Evolutionary conservation across 2,113 vertebrate species (phyloP).

Genomic region (Enhydra lutris): DNA sequence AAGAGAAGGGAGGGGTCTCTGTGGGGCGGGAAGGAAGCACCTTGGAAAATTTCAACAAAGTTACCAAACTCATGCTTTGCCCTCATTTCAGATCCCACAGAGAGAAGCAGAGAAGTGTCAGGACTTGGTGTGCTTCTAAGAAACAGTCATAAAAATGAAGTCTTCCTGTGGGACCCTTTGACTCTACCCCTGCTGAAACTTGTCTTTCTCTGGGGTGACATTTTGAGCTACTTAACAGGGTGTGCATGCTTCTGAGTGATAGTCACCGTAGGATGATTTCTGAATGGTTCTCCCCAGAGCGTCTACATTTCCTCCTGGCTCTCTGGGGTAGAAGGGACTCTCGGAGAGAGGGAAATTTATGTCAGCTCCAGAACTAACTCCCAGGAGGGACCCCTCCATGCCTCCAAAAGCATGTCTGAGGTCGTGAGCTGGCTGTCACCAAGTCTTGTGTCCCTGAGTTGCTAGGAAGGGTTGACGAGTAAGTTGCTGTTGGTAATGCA

Average conservation of each 20-base stretch:
- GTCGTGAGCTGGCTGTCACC: background rate
- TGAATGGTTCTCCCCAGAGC: background rate
- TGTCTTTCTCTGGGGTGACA: conserved; percentile 12
- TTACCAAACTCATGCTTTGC: background rate
- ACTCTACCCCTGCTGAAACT: background rate
- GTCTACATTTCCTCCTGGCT: background rate
- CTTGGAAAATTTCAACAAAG: background rate
- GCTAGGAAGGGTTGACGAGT: background rate
- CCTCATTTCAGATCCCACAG: background rate
- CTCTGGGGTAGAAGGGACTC: background rate
- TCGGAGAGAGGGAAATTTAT: background rate
- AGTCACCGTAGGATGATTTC: background rate
- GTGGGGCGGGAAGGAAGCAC: background rate
- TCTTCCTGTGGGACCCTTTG: background rate
- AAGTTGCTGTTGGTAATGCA: background rate
- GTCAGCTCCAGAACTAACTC: background rate
- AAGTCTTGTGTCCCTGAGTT: fast-evolving
- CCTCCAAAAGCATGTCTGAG: background rate
- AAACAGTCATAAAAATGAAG: background rate
- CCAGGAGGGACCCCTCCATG: background rate
- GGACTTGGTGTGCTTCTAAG: background rate
- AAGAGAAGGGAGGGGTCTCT: background rate
- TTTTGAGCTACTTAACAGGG: background rate
- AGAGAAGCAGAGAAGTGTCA: background rate
- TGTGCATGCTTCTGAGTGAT: background rate